Evolutionary conservation across 2,888 invertebrate species (phyloP).

Genomic region (Tryphoninae sp.): DNA sequence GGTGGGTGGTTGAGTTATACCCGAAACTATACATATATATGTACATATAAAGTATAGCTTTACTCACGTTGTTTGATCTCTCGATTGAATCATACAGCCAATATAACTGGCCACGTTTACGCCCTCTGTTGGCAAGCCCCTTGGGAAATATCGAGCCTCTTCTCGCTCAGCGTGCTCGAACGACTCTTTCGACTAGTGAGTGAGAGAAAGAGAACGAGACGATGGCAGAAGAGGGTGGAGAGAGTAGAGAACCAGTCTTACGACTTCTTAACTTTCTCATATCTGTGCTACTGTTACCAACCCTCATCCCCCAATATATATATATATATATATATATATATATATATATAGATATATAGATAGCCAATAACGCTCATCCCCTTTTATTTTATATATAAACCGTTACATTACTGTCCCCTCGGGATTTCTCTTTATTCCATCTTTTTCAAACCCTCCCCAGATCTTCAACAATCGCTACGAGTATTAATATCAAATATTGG

Average conservation of each 20-base stretch:
- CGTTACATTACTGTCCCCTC: conserved; percentile 18
- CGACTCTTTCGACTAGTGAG: conserved; percentile 43
- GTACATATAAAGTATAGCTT: not conserved
- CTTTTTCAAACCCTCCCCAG: not conserved
- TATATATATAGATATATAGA: not conserved
- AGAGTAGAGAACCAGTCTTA: conserved; percentile 50
- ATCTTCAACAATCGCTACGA: not conserved
- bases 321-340: conserved; percentile 5
- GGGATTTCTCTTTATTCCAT: conserved; percentile 25
- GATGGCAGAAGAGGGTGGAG: conserved; percentile 19
- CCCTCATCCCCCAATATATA: conserved; percentile 9
- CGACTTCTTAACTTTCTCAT: conserved; percentile 58
- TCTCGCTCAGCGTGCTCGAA: conserved; percentile 61
- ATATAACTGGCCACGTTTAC: conserved; percentile 74
- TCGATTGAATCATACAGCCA: conserved; percentile 74
- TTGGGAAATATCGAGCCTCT: conserved; percentile 71
- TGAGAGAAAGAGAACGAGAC: conserved; percentile 29
- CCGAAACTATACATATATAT: not conserved
- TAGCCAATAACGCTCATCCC: conserved; percentile 19
- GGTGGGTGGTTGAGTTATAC: no score
- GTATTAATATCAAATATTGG: conserved; percentile 17
- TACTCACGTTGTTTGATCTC: conserved; percentile 71
- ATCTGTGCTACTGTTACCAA: conserved; percentile 48
- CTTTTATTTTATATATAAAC: conserved; percentile 28
- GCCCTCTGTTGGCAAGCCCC: conserved; percentile 65